Conservation (phyloP, 2,113 vertebrate species). For the Sialia sialis region DNA sequence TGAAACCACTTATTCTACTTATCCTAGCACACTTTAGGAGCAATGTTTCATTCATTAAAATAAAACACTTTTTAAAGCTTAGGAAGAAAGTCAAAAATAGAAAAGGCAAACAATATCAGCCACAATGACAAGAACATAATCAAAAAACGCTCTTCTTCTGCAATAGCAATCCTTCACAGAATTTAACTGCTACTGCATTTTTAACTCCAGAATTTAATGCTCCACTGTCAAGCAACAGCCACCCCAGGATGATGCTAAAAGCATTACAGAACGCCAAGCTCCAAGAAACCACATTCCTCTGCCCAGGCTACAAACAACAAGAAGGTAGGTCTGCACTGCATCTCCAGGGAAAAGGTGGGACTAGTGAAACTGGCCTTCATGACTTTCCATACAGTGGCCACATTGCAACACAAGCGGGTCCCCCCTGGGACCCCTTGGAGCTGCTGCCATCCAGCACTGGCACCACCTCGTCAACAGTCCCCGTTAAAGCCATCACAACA, state of each 20-base stretch:
- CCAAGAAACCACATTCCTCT: not conserved
- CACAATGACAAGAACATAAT: not conserved
- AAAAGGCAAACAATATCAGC: not conserved
- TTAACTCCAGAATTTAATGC: not conserved
- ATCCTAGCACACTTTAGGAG: not conserved
- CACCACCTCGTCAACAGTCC: not conserved
- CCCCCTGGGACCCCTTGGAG: not conserved
- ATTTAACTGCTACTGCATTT: not conserved
- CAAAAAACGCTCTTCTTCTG: not conserved
- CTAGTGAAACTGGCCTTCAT: not conserved
- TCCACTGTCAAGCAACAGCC: not conserved
- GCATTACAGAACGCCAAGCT: not conserved
- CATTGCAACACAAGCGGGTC: not conserved
- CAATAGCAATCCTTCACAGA: not conserved
- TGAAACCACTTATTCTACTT: not conserved
- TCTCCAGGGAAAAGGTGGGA: no score
- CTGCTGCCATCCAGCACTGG: not conserved
- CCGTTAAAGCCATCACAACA: not conserved
- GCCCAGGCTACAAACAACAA: not conserved
- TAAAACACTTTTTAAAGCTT: not conserved
- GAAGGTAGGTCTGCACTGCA: not conserved
- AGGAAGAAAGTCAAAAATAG: not conserved
- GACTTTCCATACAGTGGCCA: accelerated
- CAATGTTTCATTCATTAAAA: not conserved
- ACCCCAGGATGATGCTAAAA: not conserved